These are phyloP conservation scores for Netelia melanura DNA, from an alignment of 2,888 invertebrate genomes.

Conservation along the genomic window DNA sequence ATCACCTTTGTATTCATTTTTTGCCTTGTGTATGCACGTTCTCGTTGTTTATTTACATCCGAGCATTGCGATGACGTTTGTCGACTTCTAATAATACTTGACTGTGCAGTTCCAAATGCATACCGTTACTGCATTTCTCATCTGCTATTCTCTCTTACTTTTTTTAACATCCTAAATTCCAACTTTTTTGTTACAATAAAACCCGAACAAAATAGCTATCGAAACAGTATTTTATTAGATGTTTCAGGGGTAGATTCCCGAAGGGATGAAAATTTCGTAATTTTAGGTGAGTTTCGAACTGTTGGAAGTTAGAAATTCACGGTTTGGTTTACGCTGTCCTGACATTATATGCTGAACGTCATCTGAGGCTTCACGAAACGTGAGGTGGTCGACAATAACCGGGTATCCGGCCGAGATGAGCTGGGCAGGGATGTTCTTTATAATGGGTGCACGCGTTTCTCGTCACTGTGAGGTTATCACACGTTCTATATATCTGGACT, in stretches of 20 bases:
- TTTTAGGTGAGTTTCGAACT: too few relatives aligned
- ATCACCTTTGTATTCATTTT: constrained; percentile 8
- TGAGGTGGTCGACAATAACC: neutral
- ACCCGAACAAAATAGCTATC: too few relatives aligned
- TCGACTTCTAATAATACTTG: constrained; percentile 65
- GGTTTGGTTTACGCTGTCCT: neutral
- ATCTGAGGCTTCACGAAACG: neutral
- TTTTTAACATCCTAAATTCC: too few relatives aligned
- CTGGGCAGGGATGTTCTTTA: constrained; percentile 5
- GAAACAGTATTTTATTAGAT: too few relatives aligned
- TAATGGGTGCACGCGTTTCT: constrained; percentile 3
- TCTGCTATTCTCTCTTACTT: neutral
- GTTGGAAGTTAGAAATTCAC: too few relatives aligned
- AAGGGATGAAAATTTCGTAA: too few relatives aligned
- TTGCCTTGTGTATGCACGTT: constrained; percentile 36
- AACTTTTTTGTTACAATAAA: too few relatives aligned
- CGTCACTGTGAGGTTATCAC: constrained; percentile 1
- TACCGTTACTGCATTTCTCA: constrained; percentile 4
- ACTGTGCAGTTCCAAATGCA: constrained; percentile 6
- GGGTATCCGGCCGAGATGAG: neutral
- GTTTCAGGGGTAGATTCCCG: too few relatives aligned
- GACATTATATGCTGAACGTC: neutral
- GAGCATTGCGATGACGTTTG: constrained; percentile 72
- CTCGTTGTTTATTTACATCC: constrained; percentile 76
- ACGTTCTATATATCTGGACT: constrained; percentile 5